Percentiles rank a stretch among this genome's conserved stretches.
Evolutionary conservation across 2,888 invertebrate genomes (phyloP).

Genomic region (Campoletis raptor): DNA sequence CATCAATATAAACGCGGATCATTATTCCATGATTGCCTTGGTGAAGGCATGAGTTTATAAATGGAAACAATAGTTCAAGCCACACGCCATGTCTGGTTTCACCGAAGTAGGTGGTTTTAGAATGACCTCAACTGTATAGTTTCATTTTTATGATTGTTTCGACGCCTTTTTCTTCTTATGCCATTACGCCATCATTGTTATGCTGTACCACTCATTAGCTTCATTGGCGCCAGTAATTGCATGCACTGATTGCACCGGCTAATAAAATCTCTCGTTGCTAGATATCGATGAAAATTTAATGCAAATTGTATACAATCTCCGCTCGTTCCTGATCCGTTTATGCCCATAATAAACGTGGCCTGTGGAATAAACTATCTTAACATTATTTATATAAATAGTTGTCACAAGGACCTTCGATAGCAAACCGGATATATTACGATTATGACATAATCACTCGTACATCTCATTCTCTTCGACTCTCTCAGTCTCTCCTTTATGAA

Average conservation of each 20-base stretch:
- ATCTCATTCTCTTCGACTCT: constrained; percentile 30
- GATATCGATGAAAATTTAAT: constrained; percentile 58
- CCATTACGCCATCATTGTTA: not conserved
- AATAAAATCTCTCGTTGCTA: constrained; percentile 51
- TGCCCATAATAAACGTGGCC: constrained; percentile 33
- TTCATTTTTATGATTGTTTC: not conserved
- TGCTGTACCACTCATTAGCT: not conserved
- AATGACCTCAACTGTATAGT: not conserved
- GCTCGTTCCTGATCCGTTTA: constrained; percentile 55
- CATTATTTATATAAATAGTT: constrained; percentile 1
- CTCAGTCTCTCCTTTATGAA: not conserved
- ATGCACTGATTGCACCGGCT: constrained; percentile 39
- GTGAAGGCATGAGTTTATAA: not conserved
- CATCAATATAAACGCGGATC: not conserved
- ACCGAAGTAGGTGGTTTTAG: not conserved
- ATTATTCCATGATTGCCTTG: not conserved
- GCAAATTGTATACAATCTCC: constrained; percentile 51
- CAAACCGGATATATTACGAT: constrained; percentile 37
- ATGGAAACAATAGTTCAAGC: not conserved
- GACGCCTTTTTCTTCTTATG: not conserved
- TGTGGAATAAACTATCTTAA: constrained; percentile 35
- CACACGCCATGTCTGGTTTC: not conserved
- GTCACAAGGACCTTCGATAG: not conserved
- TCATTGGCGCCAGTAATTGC: not conserved
- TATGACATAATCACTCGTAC: constrained; percentile 61